Evolutionary conservation across 2,888 invertebrate species (phyloP).

Genomic region (Heliconius ethilla): DNA sequence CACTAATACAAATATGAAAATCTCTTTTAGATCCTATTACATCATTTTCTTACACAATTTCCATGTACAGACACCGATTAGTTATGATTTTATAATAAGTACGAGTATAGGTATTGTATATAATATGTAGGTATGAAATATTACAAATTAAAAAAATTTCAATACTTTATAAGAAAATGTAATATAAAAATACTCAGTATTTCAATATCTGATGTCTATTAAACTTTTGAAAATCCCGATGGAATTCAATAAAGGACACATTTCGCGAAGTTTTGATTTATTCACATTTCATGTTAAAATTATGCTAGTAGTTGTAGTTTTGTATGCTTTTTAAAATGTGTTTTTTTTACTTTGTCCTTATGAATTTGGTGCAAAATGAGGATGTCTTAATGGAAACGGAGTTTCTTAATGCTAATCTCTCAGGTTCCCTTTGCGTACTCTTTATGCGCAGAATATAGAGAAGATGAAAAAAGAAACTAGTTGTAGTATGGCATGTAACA

Average conservation of each 20-base stretch:
- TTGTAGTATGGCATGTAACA: too few relatives aligned
- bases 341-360: background rate
- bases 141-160: background rate
- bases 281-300: constrained; percentile 19
- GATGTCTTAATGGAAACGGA: too few relatives aligned
- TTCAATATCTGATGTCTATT: constrained; percentile 22
- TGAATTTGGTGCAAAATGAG: background rate
- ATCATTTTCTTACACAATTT: too few relatives aligned
- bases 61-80: too few relatives aligned
- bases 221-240: constrained; percentile 15
- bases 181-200: background rate
- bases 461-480: too few relatives aligned
- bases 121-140: background rate
- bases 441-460: background rate
- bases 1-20: too few relatives aligned
- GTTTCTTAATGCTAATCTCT: background rate
- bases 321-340: background rate
- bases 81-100: too few relatives aligned
- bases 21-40: too few relatives aligned
- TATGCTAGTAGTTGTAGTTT: background rate
- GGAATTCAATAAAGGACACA: constrained; percentile 24
- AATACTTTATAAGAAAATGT: background rate
- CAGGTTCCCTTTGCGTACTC: background rate
- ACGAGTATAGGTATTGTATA: background rate
- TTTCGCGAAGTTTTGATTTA: constrained; percentile 21